Percentiles rank a stretch among this genome's conserved stretches.
Conservation (phyloP, 2,113 vertebrate genomes). For the Acanthochromis polyacanthus region DNA sequence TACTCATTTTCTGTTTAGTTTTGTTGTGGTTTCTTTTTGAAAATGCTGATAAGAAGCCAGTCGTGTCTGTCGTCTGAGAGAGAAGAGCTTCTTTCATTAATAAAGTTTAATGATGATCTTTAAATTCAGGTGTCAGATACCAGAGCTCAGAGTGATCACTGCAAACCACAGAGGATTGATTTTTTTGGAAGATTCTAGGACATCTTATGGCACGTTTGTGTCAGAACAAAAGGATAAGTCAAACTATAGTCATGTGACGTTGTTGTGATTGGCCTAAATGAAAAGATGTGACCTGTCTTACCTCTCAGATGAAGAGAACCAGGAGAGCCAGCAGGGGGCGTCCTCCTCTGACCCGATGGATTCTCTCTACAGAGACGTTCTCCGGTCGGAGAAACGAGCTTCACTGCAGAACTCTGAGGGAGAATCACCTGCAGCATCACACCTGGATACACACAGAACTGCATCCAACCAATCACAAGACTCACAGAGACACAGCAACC, state of each 20-base stretch:
- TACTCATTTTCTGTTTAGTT: background rate
- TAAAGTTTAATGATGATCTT: background rate
- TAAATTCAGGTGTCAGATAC: too few species aligned
- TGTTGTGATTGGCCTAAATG: background rate
- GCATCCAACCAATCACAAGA: constrained; percentile 25
- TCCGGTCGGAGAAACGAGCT: constrained; percentile 38
- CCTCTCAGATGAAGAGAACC: constrained; percentile 69
- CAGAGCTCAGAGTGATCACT: too few species aligned
- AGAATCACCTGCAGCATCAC: background rate
- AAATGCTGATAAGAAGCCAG: too few species aligned
- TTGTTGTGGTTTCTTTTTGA: background rate
- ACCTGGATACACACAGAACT: background rate
- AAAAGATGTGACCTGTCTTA: background rate
- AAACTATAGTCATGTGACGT: background rate
- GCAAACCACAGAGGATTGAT: too few species aligned
- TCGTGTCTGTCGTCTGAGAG: background rate
- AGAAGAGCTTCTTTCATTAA: background rate
- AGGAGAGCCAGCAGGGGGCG: constrained; percentile 67
- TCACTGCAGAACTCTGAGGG: background rate
- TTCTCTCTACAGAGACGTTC: constrained; percentile 78
- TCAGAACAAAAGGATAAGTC: too few species aligned
- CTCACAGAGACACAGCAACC: constrained; percentile 19
- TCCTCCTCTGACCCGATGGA: constrained; percentile 66
- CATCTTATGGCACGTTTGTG: too few species aligned
- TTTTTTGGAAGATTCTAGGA: too few species aligned